Base-by-base conservation (phyloP, 2,888 invertebrate genomes). In the Xestia rhomboidea region DNA sequence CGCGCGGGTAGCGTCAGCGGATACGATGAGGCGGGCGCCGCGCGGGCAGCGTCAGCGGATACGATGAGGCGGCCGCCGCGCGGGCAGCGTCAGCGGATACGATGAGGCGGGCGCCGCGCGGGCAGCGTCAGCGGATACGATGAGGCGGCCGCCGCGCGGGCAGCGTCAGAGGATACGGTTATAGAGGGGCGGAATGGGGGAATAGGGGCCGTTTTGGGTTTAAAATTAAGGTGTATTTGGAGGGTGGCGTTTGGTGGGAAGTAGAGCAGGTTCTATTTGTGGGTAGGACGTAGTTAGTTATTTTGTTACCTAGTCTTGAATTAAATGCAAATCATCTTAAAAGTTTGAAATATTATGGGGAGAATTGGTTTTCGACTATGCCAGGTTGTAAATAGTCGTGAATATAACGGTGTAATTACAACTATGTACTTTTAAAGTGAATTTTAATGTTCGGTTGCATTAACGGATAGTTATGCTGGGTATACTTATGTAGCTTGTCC, bases 1-100 rank as follows among this genome's bases (percentile, higher is more conserved):
- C n/a, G n/a, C n/a, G n/a, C n/a, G n/a, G 11, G 38, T 46, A 51
- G 27, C 67, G 67, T 83, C 79, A 73, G 79, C 24, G 46, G 30
- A 41, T 46, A 60, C 34, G 38, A n/a, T n/a, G n/a, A n/a, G n/a
- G n/a, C n/a, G n/a, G n/a, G n/a, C n/a, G n/a, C n/a, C n/a, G n/a
- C n/a, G n/a, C n/a, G n/a, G 11, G 38, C 51, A 51, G 27, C 67
- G 67, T 83, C 79, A 73, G 79, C 24, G 46, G 30, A 41, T 46
- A 60, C 34, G 38, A 0, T 13, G 60, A 51, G 41, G 44, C 34
- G 24, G 1, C 7, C 27, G 41, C 34, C 49, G 24, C 24, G 51
- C 30, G 64, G n/a, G n/a, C n/a, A n/a, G n/a, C n/a, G n/a, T n/a
- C n/a, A n/a, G n/a, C n/a, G n/a, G n/a, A n/a, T n/a, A n/a, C 60